Percentiles rank a stretch among this genome's conserved stretches.
These are phyloP conservation scores for Drosophila azteca DNA, from an alignment of 1,140 invertebrate genomes.

Conservation along the genomic window DNA sequence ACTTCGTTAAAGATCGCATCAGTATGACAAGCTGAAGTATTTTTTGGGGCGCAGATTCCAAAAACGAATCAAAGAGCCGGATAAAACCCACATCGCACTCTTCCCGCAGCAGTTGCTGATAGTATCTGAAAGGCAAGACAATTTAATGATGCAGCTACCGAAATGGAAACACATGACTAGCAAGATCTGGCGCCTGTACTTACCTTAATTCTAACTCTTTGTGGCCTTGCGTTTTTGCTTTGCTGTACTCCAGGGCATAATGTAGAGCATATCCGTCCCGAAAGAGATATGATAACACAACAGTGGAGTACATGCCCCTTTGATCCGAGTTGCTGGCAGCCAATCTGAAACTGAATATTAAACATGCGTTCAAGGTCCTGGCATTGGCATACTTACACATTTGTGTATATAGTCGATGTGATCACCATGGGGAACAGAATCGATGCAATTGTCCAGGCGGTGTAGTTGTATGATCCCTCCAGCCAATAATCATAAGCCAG, in stretches of 20 bases:
- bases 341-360: conserved; percentile 19
- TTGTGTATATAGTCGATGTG: conserved; percentile 58
- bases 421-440: conserved; percentile 55
- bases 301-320: conserved; percentile 29
- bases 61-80: conserved; percentile 60
- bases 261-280: conserved; percentile 47
- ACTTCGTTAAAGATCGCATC: conserved; percentile 23
- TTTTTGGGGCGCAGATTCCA: conserved; percentile 64
- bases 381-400: conserved; percentile 45
- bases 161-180: conserved; percentile 6
- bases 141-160: not conserved
- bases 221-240: conserved; percentile 37
- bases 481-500: conserved; percentile 53
- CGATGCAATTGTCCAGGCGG: conserved; percentile 56
- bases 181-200: not conserved
- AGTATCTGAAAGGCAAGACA: conserved; percentile 30
- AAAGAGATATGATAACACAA: conserved; percentile 59
- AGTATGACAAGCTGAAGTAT: conserved; percentile 60
- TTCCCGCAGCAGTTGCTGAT: conserved; percentile 45
- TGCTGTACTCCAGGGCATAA: conserved; percentile 39
- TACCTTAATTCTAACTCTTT: conserved; percentile 49
- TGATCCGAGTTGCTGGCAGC: conserved; percentile 5
- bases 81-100: conserved; percentile 73
- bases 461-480: conserved; percentile 34
- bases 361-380: no score